Evolutionary conservation across 2,113 vertebrate species (phyloP).

Genomic region (Muntiacus muntjak): DNA sequence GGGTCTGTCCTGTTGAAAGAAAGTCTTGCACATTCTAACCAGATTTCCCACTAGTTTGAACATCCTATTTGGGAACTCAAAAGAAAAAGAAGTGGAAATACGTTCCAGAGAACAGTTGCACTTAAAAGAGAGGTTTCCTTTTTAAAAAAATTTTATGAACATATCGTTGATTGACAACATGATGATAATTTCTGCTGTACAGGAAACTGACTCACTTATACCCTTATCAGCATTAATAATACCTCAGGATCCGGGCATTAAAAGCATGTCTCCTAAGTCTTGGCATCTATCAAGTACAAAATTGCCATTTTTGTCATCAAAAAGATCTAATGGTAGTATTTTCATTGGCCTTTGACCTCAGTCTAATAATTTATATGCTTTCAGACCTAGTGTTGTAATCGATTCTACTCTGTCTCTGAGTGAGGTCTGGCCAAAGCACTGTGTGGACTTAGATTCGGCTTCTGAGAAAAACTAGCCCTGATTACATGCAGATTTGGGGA

Average conservation of each 20-base stretch:
- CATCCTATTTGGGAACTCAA: not conserved
- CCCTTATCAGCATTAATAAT: not conserved
- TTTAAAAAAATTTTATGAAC: not conserved
- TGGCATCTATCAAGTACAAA: not conserved
- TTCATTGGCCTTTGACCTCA: not conserved
- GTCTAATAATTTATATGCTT: accelerated
- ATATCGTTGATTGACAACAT: not conserved
- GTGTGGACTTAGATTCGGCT: not conserved
- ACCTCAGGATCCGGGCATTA: not conserved
- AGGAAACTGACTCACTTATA: not conserved
- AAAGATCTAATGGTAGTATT: not conserved
- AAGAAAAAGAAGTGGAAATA: not conserved
- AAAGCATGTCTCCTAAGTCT: not conserved
- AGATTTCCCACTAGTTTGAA: not conserved
- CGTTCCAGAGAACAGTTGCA: not conserved
- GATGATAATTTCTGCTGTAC: not conserved
- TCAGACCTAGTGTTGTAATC: not conserved
- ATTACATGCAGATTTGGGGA: not conserved
- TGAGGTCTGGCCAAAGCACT: not conserved
- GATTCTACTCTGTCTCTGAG: not conserved
- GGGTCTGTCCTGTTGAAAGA: not conserved
- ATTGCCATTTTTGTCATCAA: not conserved
- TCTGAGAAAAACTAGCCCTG: not conserved
- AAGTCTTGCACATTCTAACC: not conserved
- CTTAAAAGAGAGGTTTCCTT: not conserved